phyloP scores from a whole-genome alignment of 2,113 vertebrate species.

The Holacanthus passer region DNA sequence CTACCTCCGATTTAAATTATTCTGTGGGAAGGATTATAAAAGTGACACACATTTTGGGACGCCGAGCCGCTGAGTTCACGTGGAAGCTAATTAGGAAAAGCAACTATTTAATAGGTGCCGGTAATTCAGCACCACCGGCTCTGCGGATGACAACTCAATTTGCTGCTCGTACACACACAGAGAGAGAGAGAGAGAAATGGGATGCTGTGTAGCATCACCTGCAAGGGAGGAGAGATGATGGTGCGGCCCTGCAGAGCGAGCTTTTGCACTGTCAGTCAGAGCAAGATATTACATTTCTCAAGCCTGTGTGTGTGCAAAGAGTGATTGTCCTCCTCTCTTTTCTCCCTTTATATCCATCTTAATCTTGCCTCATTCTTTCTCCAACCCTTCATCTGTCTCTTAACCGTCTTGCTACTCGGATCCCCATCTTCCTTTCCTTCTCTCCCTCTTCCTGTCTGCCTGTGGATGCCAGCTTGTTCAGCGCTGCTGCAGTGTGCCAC shows the following conservation, averaged over 20 bases:
- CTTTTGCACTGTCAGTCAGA: neutral
- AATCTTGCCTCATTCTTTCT: neutral
- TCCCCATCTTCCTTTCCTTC: constrained; percentile 3
- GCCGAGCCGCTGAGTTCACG: constrained; percentile 52
- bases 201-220: constrained; percentile 11
- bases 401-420: neutral
- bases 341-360: constrained; percentile 10
- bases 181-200: constrained; percentile 1
- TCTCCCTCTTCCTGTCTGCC: constrained; percentile 26
- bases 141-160: constrained; percentile 58
- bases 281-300: neutral
- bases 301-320: neutral
- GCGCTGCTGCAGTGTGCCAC: constrained; percentile 75
- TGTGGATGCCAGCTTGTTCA: constrained; percentile 57
- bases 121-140: constrained; percentile 51
- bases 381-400: constrained; percentile 12
- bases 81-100: constrained; percentile 72
- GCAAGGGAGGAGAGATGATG: neutral
- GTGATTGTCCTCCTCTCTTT: neutral
- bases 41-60: constrained; percentile 60
- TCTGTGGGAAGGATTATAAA: constrained; percentile 63
- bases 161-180: neutral
- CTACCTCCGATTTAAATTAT: constrained; percentile 51
- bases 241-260: neutral
- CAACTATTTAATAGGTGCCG: constrained; percentile 65